These are phyloP conservation scores for Nibea coibor DNA, from an alignment of 2,113 vertebrate species.

Conservation along the genomic window DNA sequence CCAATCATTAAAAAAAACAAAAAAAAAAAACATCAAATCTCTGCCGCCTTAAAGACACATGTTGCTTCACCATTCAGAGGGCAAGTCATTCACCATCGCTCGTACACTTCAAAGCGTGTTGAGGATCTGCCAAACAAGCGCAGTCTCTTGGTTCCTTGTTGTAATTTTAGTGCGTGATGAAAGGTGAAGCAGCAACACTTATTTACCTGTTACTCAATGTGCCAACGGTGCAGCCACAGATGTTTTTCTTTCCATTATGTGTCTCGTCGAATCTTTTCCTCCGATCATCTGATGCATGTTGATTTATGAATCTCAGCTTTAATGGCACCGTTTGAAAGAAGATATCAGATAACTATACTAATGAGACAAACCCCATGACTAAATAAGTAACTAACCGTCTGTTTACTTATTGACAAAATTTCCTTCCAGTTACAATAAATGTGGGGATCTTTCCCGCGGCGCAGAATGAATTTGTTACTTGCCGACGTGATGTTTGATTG, in stretches of 20 bases:
- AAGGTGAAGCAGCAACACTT: conserved; percentile 80
- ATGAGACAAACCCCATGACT: conserved; percentile 31
- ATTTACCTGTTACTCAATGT: conserved; percentile 78
- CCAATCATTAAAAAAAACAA: conserved; percentile 48
- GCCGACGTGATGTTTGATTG: conserved; percentile 59
- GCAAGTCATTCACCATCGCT: conserved; percentile 76
- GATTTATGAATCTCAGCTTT: conserved; percentile 49
- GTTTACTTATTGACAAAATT: conserved; percentile 29
- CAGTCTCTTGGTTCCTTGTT: conserved; percentile 74
- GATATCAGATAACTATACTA: conserved; percentile 31
- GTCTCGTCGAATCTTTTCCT: conserved; percentile 59
- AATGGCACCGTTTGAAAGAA: conserved; percentile 44
- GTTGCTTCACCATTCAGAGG: conserved; percentile 74
- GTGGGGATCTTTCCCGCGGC: conserved; percentile 29
- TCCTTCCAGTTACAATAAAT: conserved; percentile 19
- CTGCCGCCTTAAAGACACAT: conserved; percentile 60
- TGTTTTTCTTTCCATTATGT: conserved; percentile 75
- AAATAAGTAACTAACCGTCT: conserved; percentile 9
- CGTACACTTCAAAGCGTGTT: conserved; percentile 76
- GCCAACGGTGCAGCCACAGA: conserved; percentile 62
- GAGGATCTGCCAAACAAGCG: conserved; percentile 72
- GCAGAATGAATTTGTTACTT: conserved; percentile 27
- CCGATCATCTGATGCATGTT: conserved; percentile 47
- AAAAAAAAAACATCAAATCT: conserved; percentile 23
- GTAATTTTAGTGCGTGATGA: conserved; percentile 82